A percentile compares a stretch with the other conserved stretches of the same genome.
These are phyloP conservation scores for Chrysaora quinquecirrha DNA, from an alignment of 30 jellyfish, hydroid and myxozoan genomes.

Conservation along the genomic window DNA sequence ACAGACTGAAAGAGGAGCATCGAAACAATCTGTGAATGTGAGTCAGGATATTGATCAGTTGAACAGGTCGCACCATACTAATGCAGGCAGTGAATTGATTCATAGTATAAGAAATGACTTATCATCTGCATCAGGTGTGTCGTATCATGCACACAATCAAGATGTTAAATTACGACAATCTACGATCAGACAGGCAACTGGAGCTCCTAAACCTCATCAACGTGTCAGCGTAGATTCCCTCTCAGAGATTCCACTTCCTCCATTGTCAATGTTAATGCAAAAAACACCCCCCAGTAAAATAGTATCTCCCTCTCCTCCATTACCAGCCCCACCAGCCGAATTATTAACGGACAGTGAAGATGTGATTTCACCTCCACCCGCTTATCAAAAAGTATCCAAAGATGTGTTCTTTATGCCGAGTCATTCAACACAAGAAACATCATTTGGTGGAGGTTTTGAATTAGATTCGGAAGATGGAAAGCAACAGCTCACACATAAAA, in stretches of 20 bases:
- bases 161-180: constrained; percentile 42
- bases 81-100: constrained; percentile 39
- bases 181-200: not conserved
- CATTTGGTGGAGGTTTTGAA: not conserved
- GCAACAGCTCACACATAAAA: not conserved
- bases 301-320: constrained; percentile 77
- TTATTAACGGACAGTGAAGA: constrained; percentile 72
- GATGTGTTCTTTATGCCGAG: not conserved
- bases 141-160: not conserved
- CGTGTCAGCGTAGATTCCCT: constrained; percentile 67
- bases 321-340: constrained; percentile 75
- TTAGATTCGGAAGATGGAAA: not conserved
- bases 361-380: constrained; percentile 6
- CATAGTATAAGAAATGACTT: constrained; percentile 55
- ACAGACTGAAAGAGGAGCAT: not conserved
- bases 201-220: constrained; percentile 9
- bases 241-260: constrained; percentile 91
- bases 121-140: constrained; percentile 24
- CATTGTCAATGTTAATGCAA: constrained; percentile 73
- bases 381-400: not conserved
- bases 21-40: not conserved
- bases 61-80: not conserved
- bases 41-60: not conserved
- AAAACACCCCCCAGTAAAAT: constrained; percentile 35
- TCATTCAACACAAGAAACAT: not conserved